These are phyloP conservation scores for Spilogale gracilis DNA, from an alignment of 2,113 vertebrate genomes.

Conservation along the genomic window DNA sequence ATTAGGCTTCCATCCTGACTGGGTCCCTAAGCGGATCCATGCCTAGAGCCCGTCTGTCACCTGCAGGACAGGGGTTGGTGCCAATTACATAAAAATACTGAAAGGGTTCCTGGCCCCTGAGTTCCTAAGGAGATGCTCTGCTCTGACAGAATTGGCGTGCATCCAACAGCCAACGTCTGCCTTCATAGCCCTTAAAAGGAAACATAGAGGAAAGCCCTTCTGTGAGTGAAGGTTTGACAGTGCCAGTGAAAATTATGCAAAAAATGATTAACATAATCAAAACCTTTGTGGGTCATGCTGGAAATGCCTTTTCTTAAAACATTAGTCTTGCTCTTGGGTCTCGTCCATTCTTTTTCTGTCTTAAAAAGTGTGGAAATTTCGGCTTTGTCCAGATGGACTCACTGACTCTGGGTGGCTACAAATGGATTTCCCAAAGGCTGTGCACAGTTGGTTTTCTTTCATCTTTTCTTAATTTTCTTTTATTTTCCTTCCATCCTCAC, in stretches of 20 bases:
- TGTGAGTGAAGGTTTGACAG: slow-evolving; percentile 5
- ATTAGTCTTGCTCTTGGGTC: slow-evolving; percentile 74
- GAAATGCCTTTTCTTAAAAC: slow-evolving; percentile 73
- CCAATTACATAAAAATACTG: slow-evolving; percentile 66
- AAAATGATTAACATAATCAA: slow-evolving; percentile 61
- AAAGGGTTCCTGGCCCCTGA: slow-evolving; percentile 35
- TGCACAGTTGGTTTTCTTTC: slow-evolving; percentile 73
- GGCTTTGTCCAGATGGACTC: slow-evolving; percentile 65
- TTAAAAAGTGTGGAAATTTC: slow-evolving; percentile 53
- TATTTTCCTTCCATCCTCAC: slow-evolving; percentile 80
- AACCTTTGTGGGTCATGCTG: slow-evolving; percentile 60
- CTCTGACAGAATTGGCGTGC: slow-evolving; percentile 38
- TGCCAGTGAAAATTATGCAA: slow-evolving; percentile 61
- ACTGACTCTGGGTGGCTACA: slow-evolving; percentile 48
- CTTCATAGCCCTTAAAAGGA: slow-evolving; percentile 35
- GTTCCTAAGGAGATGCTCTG: slow-evolving; percentile 72
- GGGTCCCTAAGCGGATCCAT: slow-evolving; percentile 67
- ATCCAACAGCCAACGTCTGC: slow-evolving; percentile 58
- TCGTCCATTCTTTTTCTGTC: slow-evolving; percentile 56
- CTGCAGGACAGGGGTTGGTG: slow-evolving; percentile 29
- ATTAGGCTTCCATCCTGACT: slow-evolving; percentile 73
- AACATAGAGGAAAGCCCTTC: slow-evolving; percentile 55
- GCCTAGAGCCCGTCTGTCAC: slow-evolving; percentile 68
- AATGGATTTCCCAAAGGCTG: slow-evolving; percentile 74
- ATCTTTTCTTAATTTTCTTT: slow-evolving; percentile 84